Evolutionary conservation across 2,888 invertebrate species (phyloP), one percentile per base, ranked within the genome.

Genomic region (Silvanus unidentatus): DNA sequence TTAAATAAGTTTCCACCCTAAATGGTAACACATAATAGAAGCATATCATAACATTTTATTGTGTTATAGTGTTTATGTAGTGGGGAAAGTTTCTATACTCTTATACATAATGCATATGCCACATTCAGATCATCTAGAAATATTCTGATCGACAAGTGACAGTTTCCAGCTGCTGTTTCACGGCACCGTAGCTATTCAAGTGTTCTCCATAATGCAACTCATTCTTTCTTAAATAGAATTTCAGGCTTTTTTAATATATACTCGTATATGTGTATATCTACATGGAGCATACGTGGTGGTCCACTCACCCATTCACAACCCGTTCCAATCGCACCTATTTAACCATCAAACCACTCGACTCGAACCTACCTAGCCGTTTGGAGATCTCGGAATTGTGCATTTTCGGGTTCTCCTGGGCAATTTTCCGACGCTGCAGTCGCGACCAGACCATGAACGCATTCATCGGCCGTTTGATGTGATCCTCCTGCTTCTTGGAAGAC

Each of bases 391-490:
- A 93, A 71, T 96, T 96, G 73, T 96, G 96, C 96, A 96, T 96
- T 77, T 97, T 96, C 0, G 96, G 96, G 71, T 97, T 96, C 64
- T 96, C 96, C 73, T 95, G 94, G 0, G 96, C 95, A 62, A 97
- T 97, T 75, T 95, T 95, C 63, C 94, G 76, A 57, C 96, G 75
- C 70, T 95, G 95, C 42, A 92, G 77, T 48, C 96, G 74, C 9
- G 94, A 94, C 95, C 96, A 96, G 39, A 96, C 96, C 96, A 97
- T 96, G 74, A 96, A 96, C 1, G 96, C 96, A 73, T 97, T 97
- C 96, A 97, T 97, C 28, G 96, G 96, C 54, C 96, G 77, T 71
- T 96, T 97, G 61, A 96, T 94, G 73, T 95, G 92, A 62, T 90
- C 89, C 60, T 86, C 86, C 53, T 82, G 87, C 44, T 81, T 76